Conservation (phyloP, 2,888 invertebrate genomes). For the Cantharis flavilabris region DNA sequence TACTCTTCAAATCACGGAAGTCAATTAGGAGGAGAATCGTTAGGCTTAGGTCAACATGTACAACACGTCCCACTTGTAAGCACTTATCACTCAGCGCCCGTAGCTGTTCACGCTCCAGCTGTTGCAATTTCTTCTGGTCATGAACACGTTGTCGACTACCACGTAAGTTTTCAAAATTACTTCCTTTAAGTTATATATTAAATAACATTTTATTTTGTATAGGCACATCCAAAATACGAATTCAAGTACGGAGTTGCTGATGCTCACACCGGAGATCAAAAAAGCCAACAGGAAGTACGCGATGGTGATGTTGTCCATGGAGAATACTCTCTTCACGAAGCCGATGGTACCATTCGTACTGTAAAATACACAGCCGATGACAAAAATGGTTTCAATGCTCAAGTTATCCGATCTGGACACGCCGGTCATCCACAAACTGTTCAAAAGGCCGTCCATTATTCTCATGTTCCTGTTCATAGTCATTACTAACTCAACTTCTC, state of each 20-base stretch:
- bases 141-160: conserved; percentile 24
- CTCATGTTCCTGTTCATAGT: neutral
- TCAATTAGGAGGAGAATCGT: neutral
- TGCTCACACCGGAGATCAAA: conserved; percentile 62
- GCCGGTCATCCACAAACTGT: conserved; percentile 56
- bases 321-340: conserved; percentile 57
- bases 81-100: conserved; percentile 25
- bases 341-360: conserved; percentile 60
- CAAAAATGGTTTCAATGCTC: conserved; percentile 58
- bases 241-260: conserved; percentile 62
- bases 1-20: neutral
- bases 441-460: neutral
- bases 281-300: conserved; percentile 58
- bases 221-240: conserved; percentile 64
- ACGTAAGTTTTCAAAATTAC: conserved; percentile 14
- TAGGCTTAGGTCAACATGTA: neutral
- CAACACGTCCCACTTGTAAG: conserved; percentile 5
- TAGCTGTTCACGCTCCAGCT: neutral
- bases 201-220: neutral
- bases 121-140: conserved; percentile 32
- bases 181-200: neutral
- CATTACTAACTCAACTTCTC: neutral
- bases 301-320: conserved; percentile 62
- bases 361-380: conserved; percentile 63
- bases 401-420: conserved; percentile 56